phyloP scores from a whole-genome alignment of 2,797 vertebrate genomes.

The Numenius phaeopus region DNA sequence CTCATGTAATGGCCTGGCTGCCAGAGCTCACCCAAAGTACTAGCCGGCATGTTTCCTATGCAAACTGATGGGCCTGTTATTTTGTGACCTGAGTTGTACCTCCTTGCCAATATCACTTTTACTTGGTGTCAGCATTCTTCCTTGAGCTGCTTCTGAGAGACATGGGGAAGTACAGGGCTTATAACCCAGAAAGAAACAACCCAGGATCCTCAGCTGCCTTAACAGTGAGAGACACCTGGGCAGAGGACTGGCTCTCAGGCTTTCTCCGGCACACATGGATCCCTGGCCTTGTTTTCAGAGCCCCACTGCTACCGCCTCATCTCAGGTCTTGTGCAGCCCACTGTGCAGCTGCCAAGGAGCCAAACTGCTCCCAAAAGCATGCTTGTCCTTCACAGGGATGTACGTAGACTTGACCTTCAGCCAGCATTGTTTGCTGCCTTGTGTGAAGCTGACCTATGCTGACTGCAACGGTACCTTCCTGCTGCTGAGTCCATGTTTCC shows the following conservation, averaged over 20 bases:
- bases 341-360: neutral
- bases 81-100: neutral
- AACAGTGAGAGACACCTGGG: neutral
- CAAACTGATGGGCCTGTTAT: neutral
- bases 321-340: neutral
- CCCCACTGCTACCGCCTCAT: neutral
- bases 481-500: neutral
- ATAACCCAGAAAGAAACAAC: neutral
- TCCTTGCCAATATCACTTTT: neutral
- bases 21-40: neutral
- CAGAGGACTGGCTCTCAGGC: neutral
- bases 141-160: neutral
- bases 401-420: accelerated
- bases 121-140: neutral
- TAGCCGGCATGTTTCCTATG: neutral
- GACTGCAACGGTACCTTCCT: neutral
- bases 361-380: neutral
- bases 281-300: neutral
- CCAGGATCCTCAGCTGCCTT: neutral
- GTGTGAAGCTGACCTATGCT: accelerated
- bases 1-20: neutral
- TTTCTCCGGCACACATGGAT: neutral
- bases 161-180: neutral
- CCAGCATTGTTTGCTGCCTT: neutral
- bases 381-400: neutral